Evolutionary conservation across 2,113 vertebrate genomes (phyloP).

Genomic region (Papio anubis): DNA sequence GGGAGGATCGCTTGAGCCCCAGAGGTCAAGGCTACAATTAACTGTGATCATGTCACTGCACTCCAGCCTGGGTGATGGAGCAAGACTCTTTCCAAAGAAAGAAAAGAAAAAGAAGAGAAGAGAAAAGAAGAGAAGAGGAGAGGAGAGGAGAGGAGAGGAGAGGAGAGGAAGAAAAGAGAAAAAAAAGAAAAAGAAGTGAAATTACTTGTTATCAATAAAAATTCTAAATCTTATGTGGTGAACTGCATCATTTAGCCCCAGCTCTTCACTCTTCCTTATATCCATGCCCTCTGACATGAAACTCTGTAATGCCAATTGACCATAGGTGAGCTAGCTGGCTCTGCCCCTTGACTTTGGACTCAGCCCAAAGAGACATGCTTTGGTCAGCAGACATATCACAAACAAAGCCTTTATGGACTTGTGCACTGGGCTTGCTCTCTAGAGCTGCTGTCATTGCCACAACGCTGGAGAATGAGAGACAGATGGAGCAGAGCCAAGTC

Average conservation of each 20-base stretch:
- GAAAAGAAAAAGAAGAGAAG: too few species aligned
- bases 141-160: too few species aligned
- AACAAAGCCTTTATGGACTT: background rate
- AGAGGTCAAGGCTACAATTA: too few species aligned
- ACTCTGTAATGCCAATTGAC: background rate
- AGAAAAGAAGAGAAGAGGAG: fast-evolving
- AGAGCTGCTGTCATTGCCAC: background rate
- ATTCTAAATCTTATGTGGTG: background rate
- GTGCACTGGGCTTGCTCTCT: background rate
- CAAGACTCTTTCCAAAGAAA: too few species aligned
- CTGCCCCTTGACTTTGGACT: background rate
- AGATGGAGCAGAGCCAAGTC: background rate
- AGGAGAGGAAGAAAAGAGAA: too few species aligned
- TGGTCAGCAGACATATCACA: background rate
- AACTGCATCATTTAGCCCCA: background rate
- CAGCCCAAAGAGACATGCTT: background rate
- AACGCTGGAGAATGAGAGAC: background rate
- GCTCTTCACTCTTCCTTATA: background rate
- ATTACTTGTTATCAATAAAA: background rate
- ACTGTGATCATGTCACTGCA: too few species aligned
- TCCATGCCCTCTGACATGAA: background rate
- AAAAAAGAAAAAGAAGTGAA: background rate
- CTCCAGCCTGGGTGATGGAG: too few species aligned
- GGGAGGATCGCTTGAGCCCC: too few species aligned
- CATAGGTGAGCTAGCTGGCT: too few species aligned